Evolutionary conservation across 2,888 invertebrate genomes (phyloP).

Genomic region (Plusia festucae): DNA sequence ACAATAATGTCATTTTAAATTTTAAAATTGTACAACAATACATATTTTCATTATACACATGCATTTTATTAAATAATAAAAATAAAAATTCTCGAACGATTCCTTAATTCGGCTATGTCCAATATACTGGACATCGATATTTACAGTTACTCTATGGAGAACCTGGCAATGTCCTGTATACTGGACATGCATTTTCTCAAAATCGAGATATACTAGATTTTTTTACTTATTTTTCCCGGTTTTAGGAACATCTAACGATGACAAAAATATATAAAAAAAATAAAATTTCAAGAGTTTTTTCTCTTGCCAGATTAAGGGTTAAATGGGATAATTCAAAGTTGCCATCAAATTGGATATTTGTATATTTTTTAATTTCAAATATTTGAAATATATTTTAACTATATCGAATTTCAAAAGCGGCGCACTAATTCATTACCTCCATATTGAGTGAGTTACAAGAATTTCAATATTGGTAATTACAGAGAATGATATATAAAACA

Average conservation of each 20-base stretch:
- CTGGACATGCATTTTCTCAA: conserved; percentile 22
- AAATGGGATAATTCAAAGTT: too few species aligned
- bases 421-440: too few species aligned
- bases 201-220: conserved; percentile 12
- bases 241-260: neutral
- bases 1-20: too few species aligned
- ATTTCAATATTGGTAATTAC: too few species aligned
- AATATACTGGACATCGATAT: conserved; percentile 15
- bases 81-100: conserved; percentile 13
- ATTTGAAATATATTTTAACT: too few species aligned
- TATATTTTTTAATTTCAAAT: too few species aligned
- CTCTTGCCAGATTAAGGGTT: neutral
- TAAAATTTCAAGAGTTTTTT: too few species aligned
- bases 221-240: neutral
- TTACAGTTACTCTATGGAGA: conserved; percentile 14
- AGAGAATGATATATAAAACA: too few species aligned
- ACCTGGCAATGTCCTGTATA: conserved; percentile 18
- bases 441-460: too few species aligned
- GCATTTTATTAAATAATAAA: conserved; percentile 12
- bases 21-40: too few species aligned
- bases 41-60: conserved; percentile 12
- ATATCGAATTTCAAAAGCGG: too few species aligned
- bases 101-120: conserved; percentile 17
- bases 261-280: neutral
- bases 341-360: too few species aligned